phyloP scores from a whole-genome alignment of 1,140 invertebrate genomes.

The Sminthurides bifidus region DNA sequence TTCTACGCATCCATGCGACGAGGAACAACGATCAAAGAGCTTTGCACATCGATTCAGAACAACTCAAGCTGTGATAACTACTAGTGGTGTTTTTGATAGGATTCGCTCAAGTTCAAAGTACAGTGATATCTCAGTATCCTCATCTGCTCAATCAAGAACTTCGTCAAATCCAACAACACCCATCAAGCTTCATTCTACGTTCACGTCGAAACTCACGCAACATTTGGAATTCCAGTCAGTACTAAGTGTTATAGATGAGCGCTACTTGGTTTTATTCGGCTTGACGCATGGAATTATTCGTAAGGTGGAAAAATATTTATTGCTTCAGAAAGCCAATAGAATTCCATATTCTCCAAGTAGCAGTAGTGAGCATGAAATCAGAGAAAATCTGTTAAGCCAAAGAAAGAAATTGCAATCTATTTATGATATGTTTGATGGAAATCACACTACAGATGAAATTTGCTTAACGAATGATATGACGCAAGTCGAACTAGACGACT shows the following conservation, averaged over 20 bases:
- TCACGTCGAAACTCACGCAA: neutral
- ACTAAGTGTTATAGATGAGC: constrained; percentile 51
- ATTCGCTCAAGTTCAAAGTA: constrained; percentile 20
- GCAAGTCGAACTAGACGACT: constrained; percentile 66
- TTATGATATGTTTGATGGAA: constrained; percentile 63
- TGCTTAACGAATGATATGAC: constrained; percentile 73
- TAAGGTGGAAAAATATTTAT: constrained; percentile 57
- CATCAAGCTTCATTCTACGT: constrained; percentile 13
- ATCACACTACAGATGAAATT: constrained; percentile 73
- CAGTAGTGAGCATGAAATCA: constrained; percentile 45
- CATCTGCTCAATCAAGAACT: constrained; percentile 25
- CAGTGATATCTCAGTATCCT: constrained; percentile 30
- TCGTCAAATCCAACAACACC: constrained; percentile 27
- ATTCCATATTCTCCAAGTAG: constrained; percentile 31
- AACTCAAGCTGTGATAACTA: constrained; percentile 33
- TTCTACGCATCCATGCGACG: constrained; percentile 72
- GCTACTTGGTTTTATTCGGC: constrained; percentile 84
- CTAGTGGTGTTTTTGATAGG: constrained; percentile 31
- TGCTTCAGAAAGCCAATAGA: constrained; percentile 14
- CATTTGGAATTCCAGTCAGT: constrained; percentile 19
- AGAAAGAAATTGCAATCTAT: constrained; percentile 37
- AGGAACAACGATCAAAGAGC: constrained; percentile 68
- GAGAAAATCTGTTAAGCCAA: constrained; percentile 24
- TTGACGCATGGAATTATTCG: constrained; percentile 72
- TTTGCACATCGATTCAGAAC: constrained; percentile 57